These are phyloP conservation scores for Falco cherrug DNA, from an alignment of 2,797 vertebrate species.

Conservation along the genomic window DNA sequence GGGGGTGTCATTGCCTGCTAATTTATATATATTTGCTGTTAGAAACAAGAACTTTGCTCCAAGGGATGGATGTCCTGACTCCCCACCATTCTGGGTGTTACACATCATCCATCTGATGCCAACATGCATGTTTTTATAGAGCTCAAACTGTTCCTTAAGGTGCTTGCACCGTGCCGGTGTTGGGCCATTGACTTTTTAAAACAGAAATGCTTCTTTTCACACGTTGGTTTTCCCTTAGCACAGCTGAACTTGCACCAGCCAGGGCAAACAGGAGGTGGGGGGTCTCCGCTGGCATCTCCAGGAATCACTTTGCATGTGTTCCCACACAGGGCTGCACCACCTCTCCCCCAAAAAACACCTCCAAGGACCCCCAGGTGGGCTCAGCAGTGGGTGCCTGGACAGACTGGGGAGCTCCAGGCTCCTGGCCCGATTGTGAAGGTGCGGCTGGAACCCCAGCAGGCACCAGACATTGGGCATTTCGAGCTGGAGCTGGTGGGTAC, in stretches of 20 bases:
- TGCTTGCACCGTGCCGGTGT: fast-evolving
- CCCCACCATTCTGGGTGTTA: not conserved
- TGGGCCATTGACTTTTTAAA: not conserved
- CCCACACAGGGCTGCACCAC: not conserved
- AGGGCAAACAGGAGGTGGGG: not conserved
- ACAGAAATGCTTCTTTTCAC: not conserved
- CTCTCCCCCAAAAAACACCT: not conserved
- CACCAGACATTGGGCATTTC: fast-evolving
- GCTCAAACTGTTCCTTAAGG: fast-evolving
- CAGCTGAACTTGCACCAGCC: not conserved
- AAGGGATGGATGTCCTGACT: not conserved
- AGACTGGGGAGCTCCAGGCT: not conserved
- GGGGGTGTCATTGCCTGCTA: not conserved
- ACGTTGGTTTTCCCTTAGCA: not conserved
- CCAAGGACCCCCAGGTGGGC: too few species aligned
- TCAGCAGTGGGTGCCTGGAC: not conserved
- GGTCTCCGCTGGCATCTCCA: not conserved
- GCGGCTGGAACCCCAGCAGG: not conserved
- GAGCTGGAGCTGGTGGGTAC: not conserved
- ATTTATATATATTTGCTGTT: not conserved
- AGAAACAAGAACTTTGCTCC: not conserved
- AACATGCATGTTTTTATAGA: not conserved
- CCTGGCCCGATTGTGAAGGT: not conserved
- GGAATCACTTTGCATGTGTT: not conserved
- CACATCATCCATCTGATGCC: not conserved